Base-by-base conservation (phyloP, 2,113 vertebrate genomes). In the Xiphophorus hellerii region DNA sequence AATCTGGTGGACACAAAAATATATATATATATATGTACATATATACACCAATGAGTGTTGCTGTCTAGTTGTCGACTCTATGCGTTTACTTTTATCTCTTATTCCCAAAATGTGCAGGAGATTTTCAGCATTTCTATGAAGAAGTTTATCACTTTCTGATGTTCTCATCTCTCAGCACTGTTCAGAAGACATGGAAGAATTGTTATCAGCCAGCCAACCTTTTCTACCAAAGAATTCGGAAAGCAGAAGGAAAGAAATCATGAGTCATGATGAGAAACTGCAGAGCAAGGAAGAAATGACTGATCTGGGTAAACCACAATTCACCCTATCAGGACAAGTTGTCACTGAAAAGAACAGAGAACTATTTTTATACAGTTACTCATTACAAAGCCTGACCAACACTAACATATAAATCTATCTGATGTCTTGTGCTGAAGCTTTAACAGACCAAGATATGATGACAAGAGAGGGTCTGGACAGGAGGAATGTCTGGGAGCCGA, bases 401-500 rank as follows among this genome's bases (percentile, higher is more conserved):
- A 1, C 12, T 37, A 17, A 6, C 4, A 2, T 58, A 20, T 66
- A 35, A 72, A 20, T 37, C 15, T 27, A 6, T 73, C 30, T 54
- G 31, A 11, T 74, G 11, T 42, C n/a, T 30, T 70, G 51, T 58
- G 22, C 25, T 25, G 25, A 58, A 89, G 65, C 3, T 2, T 33
- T 33, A n/a, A 35, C 30, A 70, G 84, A 92, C 5, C 80, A 75
- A 1, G 76, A 31, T 54, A 51, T 29, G 72, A 87, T 89, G 88
- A 62, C 77, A 28, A 81, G 64, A 37, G 88, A 91, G 48, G 87
- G 89, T 58, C 20, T 76, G 54, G 51, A 82, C 44, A 80, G 81
- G 28, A 77, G 79, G 64, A 91, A 86, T 48, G 62, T 83, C 35
- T 90, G 90, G 92, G 85, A 93, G 73, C 88, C 85, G 2, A 93